These are phyloP conservation scores for Ceratosolen fusciceps DNA, from an alignment of 1,140 invertebrate species.

Conservation along the genomic window DNA sequence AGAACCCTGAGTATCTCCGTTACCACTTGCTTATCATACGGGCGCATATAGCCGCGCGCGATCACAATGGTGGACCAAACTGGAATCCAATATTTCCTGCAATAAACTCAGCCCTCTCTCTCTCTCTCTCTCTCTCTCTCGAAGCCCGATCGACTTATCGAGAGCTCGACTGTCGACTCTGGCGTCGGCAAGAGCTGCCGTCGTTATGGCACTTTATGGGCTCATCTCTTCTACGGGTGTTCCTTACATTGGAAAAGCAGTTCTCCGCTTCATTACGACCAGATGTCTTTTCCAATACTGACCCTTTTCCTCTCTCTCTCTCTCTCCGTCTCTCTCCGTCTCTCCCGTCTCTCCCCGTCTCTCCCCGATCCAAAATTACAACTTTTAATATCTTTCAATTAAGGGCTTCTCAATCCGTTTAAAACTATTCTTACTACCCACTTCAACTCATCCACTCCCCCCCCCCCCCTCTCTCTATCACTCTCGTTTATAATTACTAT, in stretches of 20 bases:
- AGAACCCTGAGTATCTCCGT: not conserved
- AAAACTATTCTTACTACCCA: too few species aligned
- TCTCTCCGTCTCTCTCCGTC: too few species aligned
- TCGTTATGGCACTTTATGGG: not conserved
- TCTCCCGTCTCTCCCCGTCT: too few species aligned
- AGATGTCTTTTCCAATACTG: not conserved
- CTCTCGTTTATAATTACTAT: too few species aligned
- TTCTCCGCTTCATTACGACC: not conserved
- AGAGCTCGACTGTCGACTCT: not conserved
- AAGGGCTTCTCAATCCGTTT: too few species aligned
- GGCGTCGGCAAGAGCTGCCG: not conserved
- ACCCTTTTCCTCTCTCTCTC: not conserved
- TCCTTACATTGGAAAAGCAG: not conserved
- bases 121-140: slow-evolving; percentile 13
- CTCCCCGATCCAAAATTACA: too few species aligned
- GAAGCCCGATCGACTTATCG: slow-evolving; percentile 34
- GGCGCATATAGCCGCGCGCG: not conserved
- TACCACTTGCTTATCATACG: slow-evolving; percentile 21
- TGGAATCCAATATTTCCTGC: slow-evolving; percentile 44
- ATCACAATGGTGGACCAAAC: slow-evolving; percentile 31
- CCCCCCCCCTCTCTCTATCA: too few species aligned
- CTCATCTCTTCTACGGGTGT: not conserved
- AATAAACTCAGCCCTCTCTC: slow-evolving; percentile 19
- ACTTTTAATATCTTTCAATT: too few species aligned
- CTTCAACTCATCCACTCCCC: too few species aligned